A percentile compares a stretch with the other conserved stretches of the same genome.
Conservation (phyloP, 1,140 invertebrate species). For the Diabrotica virgifera region DNA sequence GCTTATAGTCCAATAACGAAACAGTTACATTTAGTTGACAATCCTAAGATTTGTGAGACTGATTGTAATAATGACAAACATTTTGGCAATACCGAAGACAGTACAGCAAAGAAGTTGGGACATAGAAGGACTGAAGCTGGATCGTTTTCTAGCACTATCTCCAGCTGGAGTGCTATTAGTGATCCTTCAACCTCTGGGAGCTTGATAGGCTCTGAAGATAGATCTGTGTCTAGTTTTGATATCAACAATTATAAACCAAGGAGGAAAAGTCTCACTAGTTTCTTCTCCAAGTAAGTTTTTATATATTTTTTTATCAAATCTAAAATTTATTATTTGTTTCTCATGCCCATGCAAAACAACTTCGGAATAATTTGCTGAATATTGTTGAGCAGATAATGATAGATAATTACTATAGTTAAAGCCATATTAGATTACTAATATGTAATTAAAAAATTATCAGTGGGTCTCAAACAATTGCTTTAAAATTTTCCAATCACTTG, state of each 20-base stretch:
- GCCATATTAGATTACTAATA: too few relatives aligned
- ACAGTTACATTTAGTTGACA: constrained; percentile 48
- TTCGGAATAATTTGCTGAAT: too few relatives aligned
- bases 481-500: too few relatives aligned
- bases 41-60: constrained; percentile 13
- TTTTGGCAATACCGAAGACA: constrained; percentile 18
- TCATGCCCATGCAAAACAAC: too few relatives aligned
- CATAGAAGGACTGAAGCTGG: constrained; percentile 50
- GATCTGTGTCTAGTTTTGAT: constrained; percentile 37
- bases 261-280: constrained; percentile 42
- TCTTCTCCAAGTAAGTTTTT: constrained; percentile 45
- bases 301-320: not conserved
- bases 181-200: constrained; percentile 53
- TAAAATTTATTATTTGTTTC: too few relatives aligned
- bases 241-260: constrained; percentile 38
- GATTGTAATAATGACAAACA: constrained; percentile 15
- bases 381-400: too few relatives aligned
- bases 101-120: constrained; percentile 45
- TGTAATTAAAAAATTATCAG: too few relatives aligned
- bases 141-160: constrained; percentile 55
- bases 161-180: constrained; percentile 49
- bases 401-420: too few relatives aligned
- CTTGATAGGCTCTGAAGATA: constrained; percentile 50
- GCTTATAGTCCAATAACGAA: constrained; percentile 54
- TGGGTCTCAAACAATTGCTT: too few relatives aligned